Evolutionary conservation across 2,888 invertebrate genomes (phyloP), one percentile per base, ranked within the genome.

Genomic region (Operophtera brumata): DNA sequence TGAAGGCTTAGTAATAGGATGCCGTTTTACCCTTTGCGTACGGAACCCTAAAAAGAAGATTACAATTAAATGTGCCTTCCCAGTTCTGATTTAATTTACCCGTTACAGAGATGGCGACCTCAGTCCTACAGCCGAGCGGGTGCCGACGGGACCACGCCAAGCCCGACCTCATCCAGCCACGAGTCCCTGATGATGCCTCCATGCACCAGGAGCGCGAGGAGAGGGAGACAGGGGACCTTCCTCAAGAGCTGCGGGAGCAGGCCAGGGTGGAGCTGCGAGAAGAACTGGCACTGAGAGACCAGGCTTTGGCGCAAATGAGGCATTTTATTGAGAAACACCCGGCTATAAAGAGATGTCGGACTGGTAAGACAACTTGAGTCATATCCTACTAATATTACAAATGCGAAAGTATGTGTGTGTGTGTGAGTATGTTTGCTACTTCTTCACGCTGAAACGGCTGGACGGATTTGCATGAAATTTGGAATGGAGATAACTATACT

Each of bases 281-380:
- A 80, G 96, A 96, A 70, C 94, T 95, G 13, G 92, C 91, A 8
- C 91, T 93, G 6, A 89, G 96, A 40, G 92, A 94, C 4, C 95
- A 96, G 66, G 94, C 95, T 0, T 72, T 97, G 68, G 86, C 92
- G 9, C 96, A 96, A 75, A 93, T 97, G 88, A 91, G 95, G 47
- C 94, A 96, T 65, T 97, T 96, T 93, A 95, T 96, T 61, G 87
- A 91, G 44, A 96, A 96, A 78, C 96, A 96, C 84, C 94, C 95
- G 0, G 92, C 93, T 51, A 97, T 97, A 64, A 94, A 93, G 69
- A 93, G 92, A 70, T 96, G 96, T 78, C 92, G 96, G 59, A 95
- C 95, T 61, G 94, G 94, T 94, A 70, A 79, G 80, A 20, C 20
- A 20, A 20, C 20, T 20, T 20, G 20, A 3, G 20, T n/a, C n/a